Evolutionary conservation across 2,888 invertebrate species (phyloP), one percentile per base, ranked within the genome.

Genomic region (Macrophya annulata): DNA sequence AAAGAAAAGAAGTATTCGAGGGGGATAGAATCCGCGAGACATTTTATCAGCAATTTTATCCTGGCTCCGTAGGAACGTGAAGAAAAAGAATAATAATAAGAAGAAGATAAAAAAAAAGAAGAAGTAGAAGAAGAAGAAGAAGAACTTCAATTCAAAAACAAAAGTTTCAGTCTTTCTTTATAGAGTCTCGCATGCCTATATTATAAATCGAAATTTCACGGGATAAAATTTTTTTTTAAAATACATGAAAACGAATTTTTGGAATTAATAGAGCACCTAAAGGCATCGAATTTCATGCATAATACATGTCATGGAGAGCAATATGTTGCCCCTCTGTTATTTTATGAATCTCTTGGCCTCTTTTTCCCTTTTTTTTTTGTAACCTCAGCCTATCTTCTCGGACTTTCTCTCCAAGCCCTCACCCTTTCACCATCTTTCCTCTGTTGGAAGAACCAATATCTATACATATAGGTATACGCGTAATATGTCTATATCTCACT

Each of bases 241-340:
- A 79, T 37, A 51, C 51, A 81, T 77, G 12, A 81, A 62, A 62
- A 62, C 59, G n/a, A 81, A 81, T 65, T 83, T 71, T 10, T 37
- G 10, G 68, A 83, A 83, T 68, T 83, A 71, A 83, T 68, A 83
- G 68, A 83, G 71, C 83, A 68, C 83, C 83, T 68, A 31, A 37
- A 85, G 86, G 87, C 87, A 88, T 88, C 87, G 88, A 87, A 87
- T 89, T 88, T 92, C 91, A 92, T 93, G 91, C 91, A 93, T 93
- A 92, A 93, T 91, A 89, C 92, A 93, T 92, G 87, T 87, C 89
- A 89, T 89, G 90, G 87, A 89, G 90, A 87, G 92, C 92, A 93
- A 92, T 93, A 92, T 93, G 93, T 92, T 90, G 90, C 88, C 88
- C 89, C 86, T 87, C 89, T 87, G 89, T 91, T 90, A 89, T 92